A percentile compares a stretch with the other conserved stretches of the same genome.
Conservation (phyloP, 2,888 invertebrate genomes). For the Eledona agricola region DNA sequence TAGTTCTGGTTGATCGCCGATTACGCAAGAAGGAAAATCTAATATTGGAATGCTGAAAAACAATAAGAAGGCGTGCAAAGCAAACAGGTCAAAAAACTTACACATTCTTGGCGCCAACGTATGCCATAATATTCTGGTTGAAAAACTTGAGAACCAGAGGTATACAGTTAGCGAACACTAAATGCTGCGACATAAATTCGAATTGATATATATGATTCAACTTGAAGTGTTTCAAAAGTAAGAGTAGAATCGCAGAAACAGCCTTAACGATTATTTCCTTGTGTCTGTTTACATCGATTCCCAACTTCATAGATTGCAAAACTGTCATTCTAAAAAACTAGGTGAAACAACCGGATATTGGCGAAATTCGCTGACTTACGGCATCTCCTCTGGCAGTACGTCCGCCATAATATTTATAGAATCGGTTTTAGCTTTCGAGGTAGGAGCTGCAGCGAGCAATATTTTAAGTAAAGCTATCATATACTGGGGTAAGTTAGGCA, state of each 20-base stretch:
- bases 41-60: constrained; percentile 78
- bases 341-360: constrained; percentile 25
- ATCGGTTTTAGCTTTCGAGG: constrained; percentile 98
- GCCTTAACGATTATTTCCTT: constrained; percentile 99
- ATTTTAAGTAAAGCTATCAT: constrained; percentile 98
- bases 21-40: constrained; percentile 96
- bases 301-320: constrained; percentile 92
- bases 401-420: constrained; percentile 99
- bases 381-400: constrained; percentile 97
- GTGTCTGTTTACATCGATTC: constrained; percentile 97
- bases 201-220: constrained; percentile 98
- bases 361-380: constrained; percentile 74
- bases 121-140: constrained; percentile 96
- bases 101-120: constrained; percentile 93
- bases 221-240: constrained; percentile 97
- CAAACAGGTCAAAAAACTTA: constrained; percentile 55
- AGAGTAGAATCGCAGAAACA: constrained; percentile 86
- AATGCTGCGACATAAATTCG: constrained; percentile 98
- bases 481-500: constrained; percentile 96
- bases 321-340: constrained; percentile 77
- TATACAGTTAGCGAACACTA: constrained; percentile 99
- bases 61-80: constrained; percentile 7
- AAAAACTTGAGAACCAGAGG: constrained; percentile 98
- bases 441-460: constrained; percentile 95
- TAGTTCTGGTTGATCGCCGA: constrained; percentile 93